Conservation (phyloP, 2,113 vertebrate species). For the Polyodon spathula region DNA sequence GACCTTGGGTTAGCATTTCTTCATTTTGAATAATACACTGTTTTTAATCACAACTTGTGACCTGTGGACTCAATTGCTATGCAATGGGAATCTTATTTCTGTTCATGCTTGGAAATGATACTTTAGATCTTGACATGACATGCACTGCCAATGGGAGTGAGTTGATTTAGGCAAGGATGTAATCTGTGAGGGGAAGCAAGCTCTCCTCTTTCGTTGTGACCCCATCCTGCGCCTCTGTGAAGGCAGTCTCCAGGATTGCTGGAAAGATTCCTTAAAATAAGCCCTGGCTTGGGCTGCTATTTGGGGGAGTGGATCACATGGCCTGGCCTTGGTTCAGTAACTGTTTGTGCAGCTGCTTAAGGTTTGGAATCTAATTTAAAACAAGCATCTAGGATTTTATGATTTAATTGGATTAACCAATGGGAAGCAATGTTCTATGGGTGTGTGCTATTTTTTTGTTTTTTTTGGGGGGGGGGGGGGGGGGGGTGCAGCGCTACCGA, state of each 20-base stretch:
- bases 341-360: conserved; percentile 43
- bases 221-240: background rate
- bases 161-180: background rate
- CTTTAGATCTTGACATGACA: too few relatives aligned
- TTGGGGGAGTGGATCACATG: conserved; percentile 27
- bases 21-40: too few relatives aligned
- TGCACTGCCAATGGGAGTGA: too few relatives aligned
- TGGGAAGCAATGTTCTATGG: background rate
- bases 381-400: conserved; percentile 11
- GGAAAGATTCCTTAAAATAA: conserved; percentile 19
- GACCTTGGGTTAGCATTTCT: too few relatives aligned
- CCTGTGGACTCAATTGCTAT: too few relatives aligned
- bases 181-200: background rate
- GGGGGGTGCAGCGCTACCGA: background rate
- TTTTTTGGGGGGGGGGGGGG: background rate
- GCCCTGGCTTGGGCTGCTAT: conserved; percentile 18
- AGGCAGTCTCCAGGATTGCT: conserved; percentile 5
- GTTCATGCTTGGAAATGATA: too few relatives aligned
- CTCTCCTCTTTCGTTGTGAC: background rate
- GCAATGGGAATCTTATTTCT: too few relatives aligned
- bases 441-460: conserved; percentile 8
- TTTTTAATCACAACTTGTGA: too few relatives aligned
- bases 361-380: conserved; percentile 26
- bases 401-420: conserved; percentile 6
- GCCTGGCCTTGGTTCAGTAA: conserved; percentile 25